Percentiles rank a stretch among this genome's conserved stretches.
Conservation (phyloP, 2,888 invertebrate species). For the Odontomyia ornata region DNA sequence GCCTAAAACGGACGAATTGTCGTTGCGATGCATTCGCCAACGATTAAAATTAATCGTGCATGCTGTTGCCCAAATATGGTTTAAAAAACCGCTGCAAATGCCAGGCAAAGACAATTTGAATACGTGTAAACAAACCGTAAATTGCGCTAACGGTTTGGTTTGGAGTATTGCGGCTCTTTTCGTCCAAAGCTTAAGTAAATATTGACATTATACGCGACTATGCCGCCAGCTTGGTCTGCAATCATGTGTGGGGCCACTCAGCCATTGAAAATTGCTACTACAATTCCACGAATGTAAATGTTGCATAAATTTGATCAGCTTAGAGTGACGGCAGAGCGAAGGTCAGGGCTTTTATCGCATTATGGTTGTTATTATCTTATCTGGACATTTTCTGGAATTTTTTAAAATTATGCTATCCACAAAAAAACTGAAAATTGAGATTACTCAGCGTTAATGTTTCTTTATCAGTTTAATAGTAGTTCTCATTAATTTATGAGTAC, state of each 20-base stretch:
- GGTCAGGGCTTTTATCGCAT: neutral
- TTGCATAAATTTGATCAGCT: neutral
- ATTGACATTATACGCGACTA: neutral
- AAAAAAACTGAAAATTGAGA: too few species aligned
- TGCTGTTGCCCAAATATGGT: neutral
- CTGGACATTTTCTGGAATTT: too few species aligned
- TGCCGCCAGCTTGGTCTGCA: neutral
- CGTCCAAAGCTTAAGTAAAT: constrained; percentile 10
- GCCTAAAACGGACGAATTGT: neutral
- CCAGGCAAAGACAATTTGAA: neutral
- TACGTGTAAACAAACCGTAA: neutral
- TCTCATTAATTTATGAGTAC: too few species aligned
- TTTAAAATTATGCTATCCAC: too few species aligned
- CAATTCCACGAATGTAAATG: neutral
- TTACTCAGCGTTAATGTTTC: too few species aligned
- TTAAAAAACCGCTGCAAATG: neutral
- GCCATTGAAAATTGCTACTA: neutral
- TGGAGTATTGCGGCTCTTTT: constrained; percentile 15
- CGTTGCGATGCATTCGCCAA: neutral
- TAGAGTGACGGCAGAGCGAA: neutral
- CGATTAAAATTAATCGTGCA: neutral
- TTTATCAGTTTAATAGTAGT: too few species aligned
- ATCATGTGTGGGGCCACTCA: neutral
- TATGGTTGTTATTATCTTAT: too few species aligned
- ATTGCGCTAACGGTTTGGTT: neutral